These are phyloP conservation scores for Periophthalmus magnuspinnatus DNA, from an alignment of 2,797 vertebrate genomes.

Conservation along the genomic window DNA sequence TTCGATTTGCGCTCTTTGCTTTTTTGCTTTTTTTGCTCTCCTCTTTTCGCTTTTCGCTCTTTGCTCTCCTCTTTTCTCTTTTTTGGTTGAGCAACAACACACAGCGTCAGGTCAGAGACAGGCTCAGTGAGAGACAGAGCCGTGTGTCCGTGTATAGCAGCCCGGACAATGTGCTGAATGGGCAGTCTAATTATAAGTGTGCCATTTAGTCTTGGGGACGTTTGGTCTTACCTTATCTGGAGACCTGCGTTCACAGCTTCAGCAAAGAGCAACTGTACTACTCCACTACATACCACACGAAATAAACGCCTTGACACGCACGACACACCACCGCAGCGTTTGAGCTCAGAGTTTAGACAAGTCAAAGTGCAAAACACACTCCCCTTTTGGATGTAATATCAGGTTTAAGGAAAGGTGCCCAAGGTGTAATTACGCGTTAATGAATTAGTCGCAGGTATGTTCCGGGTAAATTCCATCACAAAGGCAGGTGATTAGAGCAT, in stretches of 20 bases:
- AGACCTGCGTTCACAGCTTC: slow-evolving; percentile 81
- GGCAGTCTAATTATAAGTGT: slow-evolving; percentile 99
- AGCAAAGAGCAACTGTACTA: slow-evolving; percentile 87
- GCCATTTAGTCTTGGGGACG: slow-evolving; percentile 89
- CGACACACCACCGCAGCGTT: neutral
- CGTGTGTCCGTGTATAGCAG: slow-evolving; percentile 84
- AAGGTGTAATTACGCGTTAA: neutral
- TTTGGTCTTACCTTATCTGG: slow-evolving; percentile 99
- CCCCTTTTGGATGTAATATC: neutral
- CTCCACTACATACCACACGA: slow-evolving; percentile 88
- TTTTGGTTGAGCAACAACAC: slow-evolving; percentile 45
- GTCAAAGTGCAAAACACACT: slow-evolving; percentile 2
- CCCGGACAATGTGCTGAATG: slow-evolving; percentile 98
- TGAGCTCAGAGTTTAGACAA: slow-evolving; percentile 4
- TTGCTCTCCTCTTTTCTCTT: slow-evolving; percentile 29
- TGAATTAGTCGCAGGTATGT: slow-evolving; percentile 55
- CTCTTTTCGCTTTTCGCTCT: slow-evolving; percentile 22
- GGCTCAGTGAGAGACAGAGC: slow-evolving; percentile 81
- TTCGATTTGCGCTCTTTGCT: slow-evolving; percentile 44
- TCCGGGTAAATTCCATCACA: slow-evolving; percentile 10
- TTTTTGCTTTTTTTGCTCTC: slow-evolving; percentile 35
- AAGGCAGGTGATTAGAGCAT: slow-evolving; percentile 2
- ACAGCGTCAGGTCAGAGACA: slow-evolving; percentile 77
- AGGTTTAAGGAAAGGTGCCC: neutral
- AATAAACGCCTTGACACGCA: slow-evolving; percentile 81